A percentile compares a stretch with the other conserved stretches of the same genome.
phyloP scores from a whole-genome alignment of 2,888 invertebrate genomes.

The Theretra japonica region DNA sequence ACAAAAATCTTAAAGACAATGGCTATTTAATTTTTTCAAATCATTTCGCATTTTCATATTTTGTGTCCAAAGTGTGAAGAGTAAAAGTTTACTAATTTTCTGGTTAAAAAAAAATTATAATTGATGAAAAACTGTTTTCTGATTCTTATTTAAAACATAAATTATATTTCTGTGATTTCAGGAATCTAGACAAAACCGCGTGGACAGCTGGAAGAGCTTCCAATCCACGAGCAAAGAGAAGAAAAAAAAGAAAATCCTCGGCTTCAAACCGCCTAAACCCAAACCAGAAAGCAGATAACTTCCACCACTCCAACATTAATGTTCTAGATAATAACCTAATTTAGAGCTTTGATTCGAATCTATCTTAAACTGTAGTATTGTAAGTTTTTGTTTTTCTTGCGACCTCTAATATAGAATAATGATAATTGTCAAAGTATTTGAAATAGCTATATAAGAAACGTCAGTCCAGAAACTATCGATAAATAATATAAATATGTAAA shows the following conservation, averaged over 20 bases:
- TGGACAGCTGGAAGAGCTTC: conserved; percentile 97
- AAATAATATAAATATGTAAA: background rate
- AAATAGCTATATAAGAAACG: background rate
- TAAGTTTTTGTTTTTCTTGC: conserved; percentile 14
- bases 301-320: conserved; percentile 32
- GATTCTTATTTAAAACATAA: background rate
- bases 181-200: conserved; percentile 96
- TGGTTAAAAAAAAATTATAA: too few relatives aligned
- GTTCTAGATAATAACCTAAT: conserved; percentile 41
- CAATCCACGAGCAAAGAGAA: conserved; percentile 91
- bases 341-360: conserved; percentile 53
- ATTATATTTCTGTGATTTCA: conserved; percentile 58
- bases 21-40: too few relatives aligned
- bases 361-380: conserved; percentile 36
- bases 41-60: too few relatives aligned
- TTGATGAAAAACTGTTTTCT: too few relatives aligned
- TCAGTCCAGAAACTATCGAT: background rate
- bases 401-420: background rate
- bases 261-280: conserved; percentile 96
- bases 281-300: conserved; percentile 96
- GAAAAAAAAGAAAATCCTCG: conserved; percentile 90
- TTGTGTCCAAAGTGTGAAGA: too few relatives aligned
- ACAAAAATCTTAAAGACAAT: too few relatives aligned
- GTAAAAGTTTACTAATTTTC: too few relatives aligned
- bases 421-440: background rate